Percentiles rank a stretch among this genome's conserved stretches.
Conservation (phyloP, 2,797 vertebrate genomes). For the Anguilla marmorata region DNA sequence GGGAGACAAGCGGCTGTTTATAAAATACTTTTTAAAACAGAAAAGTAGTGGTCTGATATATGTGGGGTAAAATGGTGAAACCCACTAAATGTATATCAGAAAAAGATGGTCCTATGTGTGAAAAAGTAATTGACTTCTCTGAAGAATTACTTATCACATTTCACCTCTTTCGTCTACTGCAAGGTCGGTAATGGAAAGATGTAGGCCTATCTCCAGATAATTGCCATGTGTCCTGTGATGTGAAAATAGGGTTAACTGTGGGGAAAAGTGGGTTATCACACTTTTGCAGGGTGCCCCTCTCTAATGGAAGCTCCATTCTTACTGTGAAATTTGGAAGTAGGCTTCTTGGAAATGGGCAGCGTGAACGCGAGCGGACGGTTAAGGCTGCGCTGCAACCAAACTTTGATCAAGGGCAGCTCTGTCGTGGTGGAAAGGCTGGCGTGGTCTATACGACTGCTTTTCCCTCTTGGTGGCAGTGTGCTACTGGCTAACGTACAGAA, state of each 20-base stretch:
- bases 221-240: neutral
- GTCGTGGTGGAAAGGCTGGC: neutral
- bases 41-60: neutral
- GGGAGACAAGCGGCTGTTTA: neutral
- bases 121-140: conserved; percentile 7
- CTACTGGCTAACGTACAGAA: conserved; percentile 7
- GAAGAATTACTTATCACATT: neutral
- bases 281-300: neutral
- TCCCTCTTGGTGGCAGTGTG: conserved; percentile 29
- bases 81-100: neutral
- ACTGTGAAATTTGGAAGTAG: neutral
- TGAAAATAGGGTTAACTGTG: neutral
- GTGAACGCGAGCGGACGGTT: neutral
- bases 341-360: neutral
- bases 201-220: neutral
- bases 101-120: neutral
- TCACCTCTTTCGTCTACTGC: neutral
- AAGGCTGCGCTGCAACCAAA: neutral
- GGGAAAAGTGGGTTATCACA: neutral
- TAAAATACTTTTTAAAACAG: neutral
- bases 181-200: neutral
- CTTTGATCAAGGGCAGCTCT: neutral
- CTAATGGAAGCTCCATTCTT: neutral
- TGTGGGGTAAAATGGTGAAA: neutral
- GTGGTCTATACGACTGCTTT: neutral